Conservation (phyloP, 2,888 invertebrate genomes). For the Drosophila paramelanica region DNA sequence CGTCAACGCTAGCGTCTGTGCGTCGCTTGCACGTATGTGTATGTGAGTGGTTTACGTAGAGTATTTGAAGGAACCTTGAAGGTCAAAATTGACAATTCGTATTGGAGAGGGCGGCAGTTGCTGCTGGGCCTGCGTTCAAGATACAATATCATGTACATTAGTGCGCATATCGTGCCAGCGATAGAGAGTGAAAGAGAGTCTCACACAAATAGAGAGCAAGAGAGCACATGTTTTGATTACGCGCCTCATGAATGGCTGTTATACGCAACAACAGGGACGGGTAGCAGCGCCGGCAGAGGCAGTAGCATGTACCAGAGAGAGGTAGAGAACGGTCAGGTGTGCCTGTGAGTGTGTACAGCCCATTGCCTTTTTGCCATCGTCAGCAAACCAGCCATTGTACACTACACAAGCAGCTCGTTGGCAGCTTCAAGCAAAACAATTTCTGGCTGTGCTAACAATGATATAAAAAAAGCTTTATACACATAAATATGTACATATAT, state of each 20-base stretch:
- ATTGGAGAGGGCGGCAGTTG: constrained; percentile 61
- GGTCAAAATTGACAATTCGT: constrained; percentile 84
- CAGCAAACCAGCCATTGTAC: constrained; percentile 53
- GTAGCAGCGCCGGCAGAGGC: constrained; percentile 20
- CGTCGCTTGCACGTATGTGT: constrained; percentile 33
- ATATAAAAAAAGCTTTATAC: neutral
- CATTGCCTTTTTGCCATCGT: constrained; percentile 62
- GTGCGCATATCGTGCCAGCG: constrained; percentile 19
- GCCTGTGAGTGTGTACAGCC: constrained; percentile 19
- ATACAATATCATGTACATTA: constrained; percentile 46
- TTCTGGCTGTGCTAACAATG: constrained; percentile 2
- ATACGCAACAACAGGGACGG: constrained; percentile 16
- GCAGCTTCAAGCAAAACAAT: neutral
- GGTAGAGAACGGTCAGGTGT: constrained; percentile 41
- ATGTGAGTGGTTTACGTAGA: constrained; percentile 38
- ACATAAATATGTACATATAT: neutral
- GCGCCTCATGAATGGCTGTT: constrained; percentile 41
- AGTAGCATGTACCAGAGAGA: constrained; percentile 5
- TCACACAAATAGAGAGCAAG: constrained; percentile 19
- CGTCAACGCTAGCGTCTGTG: constrained; percentile 33
- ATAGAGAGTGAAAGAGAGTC: constrained; percentile 13
- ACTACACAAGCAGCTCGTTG: constrained; percentile 26
- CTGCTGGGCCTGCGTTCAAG: constrained; percentile 53
- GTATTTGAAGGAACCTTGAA: constrained; percentile 85
- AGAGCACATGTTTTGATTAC: constrained; percentile 30